Conservation (phyloP, 2,888 invertebrate genomes). For the Hypomecis atomaria region DNA sequence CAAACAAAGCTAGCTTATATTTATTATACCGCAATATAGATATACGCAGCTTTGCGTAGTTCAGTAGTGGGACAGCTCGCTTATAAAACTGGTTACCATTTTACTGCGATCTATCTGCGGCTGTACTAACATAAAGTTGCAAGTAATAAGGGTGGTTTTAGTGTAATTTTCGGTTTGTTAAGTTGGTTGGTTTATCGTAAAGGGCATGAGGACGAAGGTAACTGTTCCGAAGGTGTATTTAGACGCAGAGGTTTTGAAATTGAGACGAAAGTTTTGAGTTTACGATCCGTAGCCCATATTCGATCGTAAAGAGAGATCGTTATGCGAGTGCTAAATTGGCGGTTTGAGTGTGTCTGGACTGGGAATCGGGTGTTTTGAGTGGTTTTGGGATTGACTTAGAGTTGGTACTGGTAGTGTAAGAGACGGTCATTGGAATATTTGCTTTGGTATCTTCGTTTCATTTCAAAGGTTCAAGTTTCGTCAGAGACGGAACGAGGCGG, state of each 20-base stretch:
- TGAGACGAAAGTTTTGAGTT: conserved; percentile 52
- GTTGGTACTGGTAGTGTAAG: too few species aligned
- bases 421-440: too few species aligned
- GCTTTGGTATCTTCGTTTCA: too few species aligned
- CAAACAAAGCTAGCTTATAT: conserved; percentile 51
- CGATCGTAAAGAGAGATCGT: conserved; percentile 39
- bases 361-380: conserved; percentile 26
- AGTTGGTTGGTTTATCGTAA: conserved; percentile 49
- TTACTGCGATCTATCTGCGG: conserved; percentile 39
- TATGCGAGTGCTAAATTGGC: conserved; percentile 38
- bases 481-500: too few species aligned
- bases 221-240: conserved; percentile 62
- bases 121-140: conserved; percentile 22
- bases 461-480: too few species aligned
- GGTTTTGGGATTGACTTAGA: neutral
- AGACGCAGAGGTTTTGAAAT: conserved; percentile 59
- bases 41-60: conserved; percentile 59
- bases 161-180: conserved; percentile 18
- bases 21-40: conserved; percentile 52
- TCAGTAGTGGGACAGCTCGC: conserved; percentile 62
- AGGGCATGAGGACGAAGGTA: conserved; percentile 65
- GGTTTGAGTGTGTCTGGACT: conserved; percentile 38
- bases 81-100: conserved; percentile 58
- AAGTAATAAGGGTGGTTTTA: conserved; percentile 38
- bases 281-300: conserved; percentile 41